Percentiles rank a stretch among this genome's conserved stretches.
These are phyloP conservation scores for Cheilinus undulatus DNA, from an alignment of 2,113 vertebrate species.

Conservation along the genomic window DNA sequence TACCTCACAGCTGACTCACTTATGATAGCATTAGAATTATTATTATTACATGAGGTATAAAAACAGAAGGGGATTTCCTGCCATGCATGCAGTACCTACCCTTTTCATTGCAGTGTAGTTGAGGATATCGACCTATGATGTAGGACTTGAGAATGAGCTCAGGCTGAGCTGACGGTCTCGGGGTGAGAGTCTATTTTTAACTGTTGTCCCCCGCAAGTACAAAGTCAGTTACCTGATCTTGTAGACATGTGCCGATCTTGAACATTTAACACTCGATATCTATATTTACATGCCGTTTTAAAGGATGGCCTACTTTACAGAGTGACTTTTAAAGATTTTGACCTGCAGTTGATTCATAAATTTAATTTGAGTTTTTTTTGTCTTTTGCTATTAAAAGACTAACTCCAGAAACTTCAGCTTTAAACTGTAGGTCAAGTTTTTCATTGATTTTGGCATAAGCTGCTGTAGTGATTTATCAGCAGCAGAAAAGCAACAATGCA, in stretches of 20 bases:
- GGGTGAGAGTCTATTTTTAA: slow-evolving; percentile 83
- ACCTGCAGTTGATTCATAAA: neutral
- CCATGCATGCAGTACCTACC: slow-evolving; percentile 77
- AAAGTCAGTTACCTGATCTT: slow-evolving; percentile 85
- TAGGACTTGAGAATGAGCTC: slow-evolving; percentile 67
- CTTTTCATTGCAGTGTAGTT: slow-evolving; percentile 65
- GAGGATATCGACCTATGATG: slow-evolving; percentile 71
- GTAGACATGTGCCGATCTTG: slow-evolving; percentile 74
- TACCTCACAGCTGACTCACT: slow-evolving; percentile 13
- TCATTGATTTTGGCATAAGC: no score
- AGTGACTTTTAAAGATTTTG: neutral
- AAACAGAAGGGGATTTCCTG: slow-evolving; percentile 58
- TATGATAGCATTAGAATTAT: slow-evolving; percentile 23
- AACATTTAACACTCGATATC: slow-evolving; percentile 69
- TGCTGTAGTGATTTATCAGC: no score
- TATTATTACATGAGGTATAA: slow-evolving; percentile 27
- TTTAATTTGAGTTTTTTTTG: neutral
- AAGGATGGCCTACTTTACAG: slow-evolving; percentile 50
- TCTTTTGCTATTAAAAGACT: neutral
- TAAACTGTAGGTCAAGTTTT: neutral
- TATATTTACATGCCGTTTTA: slow-evolving; percentile 74
- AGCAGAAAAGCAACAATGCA: no score
- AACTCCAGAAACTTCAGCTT: neutral
- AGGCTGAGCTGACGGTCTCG: slow-evolving; percentile 64
- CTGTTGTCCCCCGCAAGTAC: slow-evolving; percentile 76